Evolutionary conservation across 2,797 vertebrate genomes (phyloP).

Genomic region (Clamator glandarius): DNA sequence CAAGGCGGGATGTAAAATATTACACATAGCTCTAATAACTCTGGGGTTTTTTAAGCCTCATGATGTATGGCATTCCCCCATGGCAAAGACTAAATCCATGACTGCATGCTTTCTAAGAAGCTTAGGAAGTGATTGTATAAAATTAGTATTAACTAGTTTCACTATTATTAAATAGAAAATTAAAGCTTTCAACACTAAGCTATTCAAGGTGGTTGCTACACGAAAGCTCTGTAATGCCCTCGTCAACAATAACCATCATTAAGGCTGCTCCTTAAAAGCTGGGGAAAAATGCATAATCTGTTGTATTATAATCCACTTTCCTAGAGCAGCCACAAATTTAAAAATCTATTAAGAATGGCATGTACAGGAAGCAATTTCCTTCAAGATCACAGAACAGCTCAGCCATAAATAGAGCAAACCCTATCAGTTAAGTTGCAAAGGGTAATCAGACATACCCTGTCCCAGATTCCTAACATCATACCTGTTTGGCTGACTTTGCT

Average conservation of each 20-base stretch:
- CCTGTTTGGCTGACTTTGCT: not conserved
- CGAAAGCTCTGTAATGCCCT: constrained; percentile 31
- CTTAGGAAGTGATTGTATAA: constrained; percentile 73
- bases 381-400: constrained; percentile 18
- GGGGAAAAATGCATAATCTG: constrained; percentile 61
- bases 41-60: constrained; percentile 25
- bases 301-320: constrained; percentile 63
- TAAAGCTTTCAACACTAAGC: constrained; percentile 63
- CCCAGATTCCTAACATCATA: not conserved
- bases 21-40: constrained; percentile 60
- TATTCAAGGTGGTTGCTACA: constrained; percentile 55
- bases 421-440: constrained; percentile 24
- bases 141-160: constrained; percentile 73
- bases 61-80: constrained; percentile 43
- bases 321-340: constrained; percentile 57
- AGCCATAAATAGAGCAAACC: constrained; percentile 33
- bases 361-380: constrained; percentile 50
- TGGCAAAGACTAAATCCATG: constrained; percentile 60
- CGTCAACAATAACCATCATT: constrained; percentile 58
- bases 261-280: constrained; percentile 53
- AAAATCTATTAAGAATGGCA: constrained; percentile 56
- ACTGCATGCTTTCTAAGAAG: constrained; percentile 71
- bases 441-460: constrained; percentile 3
- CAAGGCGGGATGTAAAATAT: constrained; percentile 29
- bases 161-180: constrained; percentile 73